Percentiles rank a stretch among this genome's conserved stretches.
phyloP scores from a whole-genome alignment of 2,797 vertebrate genomes.

The Simalia tracyae region DNA sequence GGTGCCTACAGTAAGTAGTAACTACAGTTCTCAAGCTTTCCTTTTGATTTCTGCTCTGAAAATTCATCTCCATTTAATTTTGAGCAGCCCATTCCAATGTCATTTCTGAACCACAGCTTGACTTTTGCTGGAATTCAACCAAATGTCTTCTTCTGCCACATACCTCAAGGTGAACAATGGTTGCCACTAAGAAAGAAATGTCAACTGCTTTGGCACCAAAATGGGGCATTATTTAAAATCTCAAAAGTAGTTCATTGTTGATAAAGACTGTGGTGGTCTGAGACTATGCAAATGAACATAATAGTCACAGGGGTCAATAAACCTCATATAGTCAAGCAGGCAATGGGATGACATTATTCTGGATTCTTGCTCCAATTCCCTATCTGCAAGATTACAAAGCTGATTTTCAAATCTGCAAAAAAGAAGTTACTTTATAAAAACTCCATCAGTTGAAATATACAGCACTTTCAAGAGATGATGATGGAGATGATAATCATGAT shows the following conservation, averaged over 20 bases:
- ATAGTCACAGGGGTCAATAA: neutral
- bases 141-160: too few species aligned
- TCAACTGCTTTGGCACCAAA: neutral
- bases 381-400: conserved; percentile 54
- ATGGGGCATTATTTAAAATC: neutral
- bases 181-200: neutral
- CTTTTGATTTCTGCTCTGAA: neutral
- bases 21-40: neutral
- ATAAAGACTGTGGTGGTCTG: neutral
- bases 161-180: neutral
- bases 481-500: too few species aligned
- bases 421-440: conserved; percentile 32
- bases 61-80: neutral
- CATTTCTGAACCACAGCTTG: neutral
- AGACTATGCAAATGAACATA: too few species aligned
- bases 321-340: conserved; percentile 40
- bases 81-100: neutral
- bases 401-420: conserved; percentile 41
- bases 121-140: neutral
- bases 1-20: neutral
- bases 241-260: neutral
- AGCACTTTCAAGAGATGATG: conserved; percentile 48
- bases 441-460: conserved; percentile 48
- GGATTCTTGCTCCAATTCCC: conserved; percentile 15
- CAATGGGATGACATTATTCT: conserved; percentile 11